Conservation (phyloP, 2,797 vertebrate species). For the Clamator glandarius region DNA sequence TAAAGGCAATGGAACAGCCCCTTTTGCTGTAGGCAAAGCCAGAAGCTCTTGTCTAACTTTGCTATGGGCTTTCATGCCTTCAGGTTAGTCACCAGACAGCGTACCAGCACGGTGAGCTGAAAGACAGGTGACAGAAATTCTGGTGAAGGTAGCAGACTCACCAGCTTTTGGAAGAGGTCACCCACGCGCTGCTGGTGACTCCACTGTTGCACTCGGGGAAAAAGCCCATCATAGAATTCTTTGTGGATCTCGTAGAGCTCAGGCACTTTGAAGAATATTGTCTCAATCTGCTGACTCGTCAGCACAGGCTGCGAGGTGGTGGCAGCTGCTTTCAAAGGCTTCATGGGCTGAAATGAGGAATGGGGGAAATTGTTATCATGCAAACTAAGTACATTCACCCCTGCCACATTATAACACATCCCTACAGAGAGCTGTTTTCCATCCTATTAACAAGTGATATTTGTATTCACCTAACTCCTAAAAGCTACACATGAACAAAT, state of each 20-base stretch:
- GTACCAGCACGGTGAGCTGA: neutral
- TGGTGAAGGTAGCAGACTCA: slow-evolving; percentile 69
- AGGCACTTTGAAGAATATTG: slow-evolving; percentile 99
- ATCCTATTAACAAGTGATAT: neutral
- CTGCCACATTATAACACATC: neutral
- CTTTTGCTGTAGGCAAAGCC: neutral
- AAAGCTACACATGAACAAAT: slow-evolving; percentile 2
- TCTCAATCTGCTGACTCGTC: slow-evolving; percentile 93
- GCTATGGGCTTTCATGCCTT: neutral
- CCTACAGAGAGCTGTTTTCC: neutral
- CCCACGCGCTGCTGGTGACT: slow-evolving; percentile 95
- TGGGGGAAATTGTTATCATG: neutral
- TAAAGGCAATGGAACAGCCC: neutral
- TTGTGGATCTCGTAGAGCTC: slow-evolving; percentile 98
- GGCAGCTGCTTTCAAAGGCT: slow-evolving; percentile 94
- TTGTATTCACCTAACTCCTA: neutral
- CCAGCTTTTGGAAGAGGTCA: slow-evolving; percentile 98
- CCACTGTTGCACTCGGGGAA: slow-evolving; percentile 95
- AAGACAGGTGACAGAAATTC: neutral
- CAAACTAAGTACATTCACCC: neutral
- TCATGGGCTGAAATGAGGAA: slow-evolving; percentile 88
- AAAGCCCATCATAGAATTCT: slow-evolving; percentile 94
- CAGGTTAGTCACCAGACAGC: neutral
- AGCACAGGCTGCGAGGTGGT: slow-evolving; percentile 97
- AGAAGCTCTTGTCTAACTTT: neutral